Evolutionary conservation across 2,888 invertebrate genomes (phyloP).

Genomic region (Heliconius aoede): DNA sequence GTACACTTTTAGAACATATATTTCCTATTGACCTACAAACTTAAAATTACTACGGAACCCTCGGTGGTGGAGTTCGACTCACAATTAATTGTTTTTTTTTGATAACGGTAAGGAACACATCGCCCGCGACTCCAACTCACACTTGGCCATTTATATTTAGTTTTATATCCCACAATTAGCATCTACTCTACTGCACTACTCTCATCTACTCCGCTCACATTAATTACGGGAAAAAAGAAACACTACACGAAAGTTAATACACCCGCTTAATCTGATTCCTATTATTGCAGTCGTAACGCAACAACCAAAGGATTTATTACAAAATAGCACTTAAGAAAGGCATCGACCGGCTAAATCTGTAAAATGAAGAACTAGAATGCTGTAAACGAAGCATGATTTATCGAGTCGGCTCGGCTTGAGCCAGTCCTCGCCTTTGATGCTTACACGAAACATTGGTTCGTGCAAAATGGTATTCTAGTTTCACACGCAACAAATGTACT

Average conservation of each 20-base stretch:
- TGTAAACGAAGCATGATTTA: constrained; percentile 62
- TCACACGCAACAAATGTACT: constrained; percentile 83
- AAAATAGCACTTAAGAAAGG: constrained; percentile 74
- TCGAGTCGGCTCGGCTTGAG: constrained; percentile 62
- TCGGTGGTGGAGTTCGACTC: too few relatives aligned
- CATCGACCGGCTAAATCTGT: constrained; percentile 71
- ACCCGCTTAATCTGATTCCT: constrained; percentile 75
- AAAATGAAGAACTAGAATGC: constrained; percentile 72
- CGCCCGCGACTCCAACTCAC: too few relatives aligned
- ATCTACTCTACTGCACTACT: too few relatives aligned
- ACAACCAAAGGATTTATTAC: constrained; percentile 76
- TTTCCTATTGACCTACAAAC: too few relatives aligned
- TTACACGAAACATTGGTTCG: constrained; percentile 73
- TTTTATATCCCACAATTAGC: constrained; percentile 48
- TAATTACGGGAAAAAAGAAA: constrained; percentile 66
- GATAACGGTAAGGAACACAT: too few relatives aligned
- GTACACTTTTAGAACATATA: too few relatives aligned
- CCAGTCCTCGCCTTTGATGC: constrained; percentile 68
- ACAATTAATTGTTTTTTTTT: too few relatives aligned
- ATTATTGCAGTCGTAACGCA: constrained; percentile 76
- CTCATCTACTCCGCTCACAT: constrained; percentile 56
- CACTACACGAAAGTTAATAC: constrained; percentile 69
- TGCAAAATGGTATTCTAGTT: constrained; percentile 81
- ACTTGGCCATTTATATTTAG: neutral
- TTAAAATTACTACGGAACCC: too few relatives aligned